A percentile compares a stretch with the other conserved stretches of the same genome.
Conservation (phyloP, 2,113 vertebrate species). For the Periophthalmus modestus region DNA sequence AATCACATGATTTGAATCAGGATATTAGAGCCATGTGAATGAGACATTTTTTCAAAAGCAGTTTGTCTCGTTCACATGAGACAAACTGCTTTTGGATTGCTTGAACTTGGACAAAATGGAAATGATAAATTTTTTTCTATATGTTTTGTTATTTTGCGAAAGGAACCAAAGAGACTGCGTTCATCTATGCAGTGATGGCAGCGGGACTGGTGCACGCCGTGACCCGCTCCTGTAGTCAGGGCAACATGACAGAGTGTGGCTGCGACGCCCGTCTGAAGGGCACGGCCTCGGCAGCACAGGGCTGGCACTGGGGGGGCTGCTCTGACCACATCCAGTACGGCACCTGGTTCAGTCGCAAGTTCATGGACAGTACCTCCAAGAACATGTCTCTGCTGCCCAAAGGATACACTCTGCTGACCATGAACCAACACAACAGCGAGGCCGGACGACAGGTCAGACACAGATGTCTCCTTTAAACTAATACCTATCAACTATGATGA, state of each 20-base stretch:
- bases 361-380: conserved; percentile 78
- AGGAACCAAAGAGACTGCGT: conserved; percentile 96
- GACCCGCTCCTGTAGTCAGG: conserved; percentile 90
- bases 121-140: neutral
- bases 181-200: conserved; percentile 87
- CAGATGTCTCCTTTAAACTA: neutral
- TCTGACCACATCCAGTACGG: conserved; percentile 91
- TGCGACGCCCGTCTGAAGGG: conserved; percentile 83
- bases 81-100: too few relatives aligned
- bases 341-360: conserved; percentile 91
- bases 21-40: neutral
- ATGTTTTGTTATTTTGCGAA: neutral
- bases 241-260: conserved; percentile 91
- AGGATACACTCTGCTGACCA: conserved; percentile 68
- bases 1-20: conserved; percentile 1
- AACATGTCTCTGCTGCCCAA: conserved; percentile 70
- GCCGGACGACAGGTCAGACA: conserved; percentile 89
- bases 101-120: too few relatives aligned
- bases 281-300: conserved; percentile 76
- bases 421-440: conserved; percentile 94
- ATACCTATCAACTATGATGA: neutral
- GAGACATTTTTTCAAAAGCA: too few relatives aligned
- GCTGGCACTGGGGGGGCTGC: conserved; percentile 98
- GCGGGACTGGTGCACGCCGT: conserved; percentile 90
- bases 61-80: too few relatives aligned